A percentile compares a stretch with the other conserved stretches of the same genome.
phyloP scores from a whole-genome alignment of 1,140 invertebrate species.

The Stegodyphus dumicola region DNA sequence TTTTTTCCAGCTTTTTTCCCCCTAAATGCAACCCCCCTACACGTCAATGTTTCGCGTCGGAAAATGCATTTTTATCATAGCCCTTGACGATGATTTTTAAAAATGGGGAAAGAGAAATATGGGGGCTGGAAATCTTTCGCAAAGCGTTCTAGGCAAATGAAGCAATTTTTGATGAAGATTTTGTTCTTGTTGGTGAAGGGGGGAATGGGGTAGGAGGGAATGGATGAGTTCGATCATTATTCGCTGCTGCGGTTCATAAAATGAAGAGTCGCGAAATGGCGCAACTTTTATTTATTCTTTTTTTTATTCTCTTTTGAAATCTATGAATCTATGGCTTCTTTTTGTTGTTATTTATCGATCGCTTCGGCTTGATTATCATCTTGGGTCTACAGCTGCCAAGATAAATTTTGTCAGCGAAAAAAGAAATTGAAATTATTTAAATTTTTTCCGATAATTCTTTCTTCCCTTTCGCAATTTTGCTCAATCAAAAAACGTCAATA shows the following conservation, averaged over 20 bases:
- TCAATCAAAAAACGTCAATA: constrained; percentile 28
- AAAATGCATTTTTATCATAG: constrained; percentile 57
- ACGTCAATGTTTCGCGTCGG: constrained; percentile 22
- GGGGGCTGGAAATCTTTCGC: constrained; percentile 32
- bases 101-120: not conserved
- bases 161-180: constrained; percentile 56
- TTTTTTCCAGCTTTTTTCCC: not conserved
- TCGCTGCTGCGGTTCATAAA: constrained; percentile 42
- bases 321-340: not conserved
- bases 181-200: not conserved
- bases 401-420: not conserved
- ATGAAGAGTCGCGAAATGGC: constrained; percentile 53
- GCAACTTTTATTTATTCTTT: constrained; percentile 2
- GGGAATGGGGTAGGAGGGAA: not conserved
- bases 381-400: not conserved
- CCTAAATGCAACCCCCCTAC: not conserved
- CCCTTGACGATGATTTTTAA: constrained; percentile 13
- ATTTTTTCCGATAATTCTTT: constrained; percentile 18
- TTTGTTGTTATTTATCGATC: constrained; percentile 41
- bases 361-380: not conserved
- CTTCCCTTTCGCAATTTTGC: constrained; percentile 9
- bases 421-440: constrained; percentile 53
- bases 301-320: not conserved
- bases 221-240: constrained; percentile 34
- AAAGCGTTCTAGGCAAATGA: constrained; percentile 53